Percentiles rank a stretch among this genome's conserved stretches.
Conservation (phyloP, 1,140 invertebrate genomes). For the Drosophila rufa region DNA sequence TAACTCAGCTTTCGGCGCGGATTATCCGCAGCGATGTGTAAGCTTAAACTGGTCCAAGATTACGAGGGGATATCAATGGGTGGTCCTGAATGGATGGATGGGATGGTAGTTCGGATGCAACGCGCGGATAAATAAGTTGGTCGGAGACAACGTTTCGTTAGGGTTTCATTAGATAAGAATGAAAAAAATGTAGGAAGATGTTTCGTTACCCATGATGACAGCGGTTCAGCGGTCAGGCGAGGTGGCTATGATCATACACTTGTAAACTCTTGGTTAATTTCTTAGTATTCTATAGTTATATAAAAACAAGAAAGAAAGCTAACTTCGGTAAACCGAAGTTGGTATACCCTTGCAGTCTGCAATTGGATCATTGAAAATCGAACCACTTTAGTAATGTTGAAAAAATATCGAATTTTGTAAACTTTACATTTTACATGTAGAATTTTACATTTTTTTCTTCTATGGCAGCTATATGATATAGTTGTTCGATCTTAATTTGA, state of each 20-base stretch:
- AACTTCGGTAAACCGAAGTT: too few species aligned
- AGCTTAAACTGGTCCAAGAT: conserved; percentile 56
- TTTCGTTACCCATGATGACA: not conserved
- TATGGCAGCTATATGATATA: too few species aligned
- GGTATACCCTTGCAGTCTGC: too few species aligned
- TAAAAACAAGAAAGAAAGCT: too few species aligned
- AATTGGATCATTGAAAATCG: too few species aligned
- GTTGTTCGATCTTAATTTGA: too few species aligned
- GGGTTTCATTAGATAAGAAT: conserved; percentile 12
- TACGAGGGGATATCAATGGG: conserved; percentile 27
- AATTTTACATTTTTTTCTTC: too few species aligned
- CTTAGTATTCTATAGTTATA: too few species aligned
- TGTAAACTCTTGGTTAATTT: not conserved
- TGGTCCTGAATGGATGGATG: conserved; percentile 32
- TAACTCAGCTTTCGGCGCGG: conserved; percentile 52
- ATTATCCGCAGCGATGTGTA: conserved; percentile 57
- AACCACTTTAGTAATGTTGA: too few species aligned
- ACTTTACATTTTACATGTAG: too few species aligned
- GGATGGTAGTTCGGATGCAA: conserved; percentile 8
- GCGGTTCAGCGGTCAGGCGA: not conserved
- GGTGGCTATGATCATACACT: not conserved
- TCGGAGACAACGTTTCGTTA: conserved; percentile 3
- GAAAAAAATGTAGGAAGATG: not conserved
- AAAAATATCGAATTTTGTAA: too few species aligned
- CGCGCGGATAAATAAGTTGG: conserved; percentile 8